Conservation (phyloP, 2,888 invertebrate species). For the Lochmaea crataegi region DNA sequence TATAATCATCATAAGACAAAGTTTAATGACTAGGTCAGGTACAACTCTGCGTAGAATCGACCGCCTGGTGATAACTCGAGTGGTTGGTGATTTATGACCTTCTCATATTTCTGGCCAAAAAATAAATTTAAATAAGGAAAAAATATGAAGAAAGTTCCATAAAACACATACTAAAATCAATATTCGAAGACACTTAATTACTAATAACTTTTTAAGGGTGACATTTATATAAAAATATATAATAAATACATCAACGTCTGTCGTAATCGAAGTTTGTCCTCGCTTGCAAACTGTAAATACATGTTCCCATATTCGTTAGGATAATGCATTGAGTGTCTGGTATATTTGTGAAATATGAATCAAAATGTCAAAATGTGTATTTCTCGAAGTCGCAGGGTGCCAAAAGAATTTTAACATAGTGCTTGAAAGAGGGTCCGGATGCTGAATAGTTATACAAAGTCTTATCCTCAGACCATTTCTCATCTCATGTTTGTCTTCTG, state of each 20-base stretch:
- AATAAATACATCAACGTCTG: slow-evolving; percentile 25
- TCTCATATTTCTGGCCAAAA: no score
- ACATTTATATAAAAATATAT: background rate
- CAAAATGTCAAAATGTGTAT: slow-evolving; percentile 55
- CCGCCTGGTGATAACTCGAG: no score
- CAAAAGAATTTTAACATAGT: slow-evolving; percentile 45
- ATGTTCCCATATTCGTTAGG: slow-evolving; percentile 39
- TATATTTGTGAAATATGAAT: slow-evolving; percentile 54
- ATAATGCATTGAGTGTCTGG: slow-evolving; percentile 49
- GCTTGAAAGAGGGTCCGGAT: slow-evolving; percentile 44
- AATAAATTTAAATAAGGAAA: no score
- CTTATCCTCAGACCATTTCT: slow-evolving; percentile 42
- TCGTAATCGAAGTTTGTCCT: slow-evolving; percentile 51
- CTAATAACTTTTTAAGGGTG: background rate
- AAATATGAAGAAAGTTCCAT: no score
- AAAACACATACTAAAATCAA: no score
- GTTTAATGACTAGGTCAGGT: no score
- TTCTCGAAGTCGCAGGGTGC: slow-evolving; percentile 49
- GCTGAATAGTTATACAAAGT: slow-evolving; percentile 41
- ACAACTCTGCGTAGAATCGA: no score
- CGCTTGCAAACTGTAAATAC: slow-evolving; percentile 47
- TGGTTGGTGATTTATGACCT: no score
- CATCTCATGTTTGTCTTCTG: slow-evolving; percentile 43
- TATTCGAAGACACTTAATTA: background rate
- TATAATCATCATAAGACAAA: no score